Percentiles rank a stretch among this genome's conserved stretches.
Conservation (phyloP, 2,113 vertebrate species). For the Hypanus sabinus region DNA sequence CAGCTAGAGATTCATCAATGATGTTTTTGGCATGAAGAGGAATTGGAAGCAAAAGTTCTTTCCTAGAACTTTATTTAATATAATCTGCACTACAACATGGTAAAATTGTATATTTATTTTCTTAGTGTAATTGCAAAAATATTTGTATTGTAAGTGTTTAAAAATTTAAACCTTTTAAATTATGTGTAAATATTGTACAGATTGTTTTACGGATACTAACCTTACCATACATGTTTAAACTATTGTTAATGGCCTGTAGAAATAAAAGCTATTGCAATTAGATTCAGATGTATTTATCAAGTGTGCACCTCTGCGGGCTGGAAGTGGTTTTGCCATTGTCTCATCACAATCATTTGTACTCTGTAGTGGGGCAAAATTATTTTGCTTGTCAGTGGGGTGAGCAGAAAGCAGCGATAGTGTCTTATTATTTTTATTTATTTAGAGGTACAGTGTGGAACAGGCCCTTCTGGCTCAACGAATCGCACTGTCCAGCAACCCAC, state of each 20-base stretch:
- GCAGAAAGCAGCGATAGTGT: no score
- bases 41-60: neutral
- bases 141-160: constrained; percentile 55
- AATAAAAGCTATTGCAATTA: constrained; percentile 28
- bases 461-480: no score
- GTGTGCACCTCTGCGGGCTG: no score
- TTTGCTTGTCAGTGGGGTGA: no score
- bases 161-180: constrained; percentile 54
- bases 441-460: no score
- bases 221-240: constrained; percentile 1
- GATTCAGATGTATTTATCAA: no score
- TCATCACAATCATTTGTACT: no score
- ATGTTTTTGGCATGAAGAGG: neutral
- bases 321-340: no score
- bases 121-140: constrained; percentile 53
- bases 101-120: constrained; percentile 60
- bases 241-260: constrained; percentile 24
- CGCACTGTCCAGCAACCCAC: no score
- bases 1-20: neutral
- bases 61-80: constrained; percentile 15
- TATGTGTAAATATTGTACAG: constrained; percentile 63
- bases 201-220: constrained; percentile 45
- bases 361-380: no score
- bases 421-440: no score
- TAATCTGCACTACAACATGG: constrained; percentile 23